These are phyloP conservation scores for Zapus hudsonius DNA, from an alignment of 2,113 vertebrate species.

Conservation along the genomic window DNA sequence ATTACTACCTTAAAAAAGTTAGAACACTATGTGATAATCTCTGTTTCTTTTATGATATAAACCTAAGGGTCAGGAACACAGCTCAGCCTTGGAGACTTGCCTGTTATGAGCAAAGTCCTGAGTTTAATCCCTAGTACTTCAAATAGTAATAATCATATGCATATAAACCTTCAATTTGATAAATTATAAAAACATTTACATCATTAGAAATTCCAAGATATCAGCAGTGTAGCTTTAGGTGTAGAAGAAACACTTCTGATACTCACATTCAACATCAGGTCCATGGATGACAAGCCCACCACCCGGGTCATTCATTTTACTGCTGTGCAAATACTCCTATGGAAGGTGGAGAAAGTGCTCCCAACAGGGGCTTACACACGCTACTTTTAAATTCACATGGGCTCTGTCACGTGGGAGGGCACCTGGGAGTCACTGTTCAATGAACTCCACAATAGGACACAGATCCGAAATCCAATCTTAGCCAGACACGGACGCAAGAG, in stretches of 20 bases:
- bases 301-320: slow-evolving; percentile 78
- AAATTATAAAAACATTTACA: neutral
- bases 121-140: neutral
- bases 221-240: neutral
- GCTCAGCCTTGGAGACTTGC: neutral
- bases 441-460: slow-evolving; percentile 71
- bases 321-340: slow-evolving; percentile 78
- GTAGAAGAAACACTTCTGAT: neutral
- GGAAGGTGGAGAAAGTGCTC: slow-evolving; percentile 75
- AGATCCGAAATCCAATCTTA: slow-evolving; percentile 80
- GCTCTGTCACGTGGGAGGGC: slow-evolving; percentile 81
- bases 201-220: neutral
- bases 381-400: slow-evolving; percentile 84
- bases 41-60: neutral
- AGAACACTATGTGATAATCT: neutral
- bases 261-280: slow-evolving; percentile 66
- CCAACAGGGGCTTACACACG: slow-evolving; percentile 74
- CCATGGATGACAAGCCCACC: slow-evolving; percentile 60
- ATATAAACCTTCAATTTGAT: neutral
- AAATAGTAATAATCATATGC: neutral
- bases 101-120: neutral
- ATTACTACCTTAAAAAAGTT: neutral
- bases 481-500: slow-evolving; percentile 82
- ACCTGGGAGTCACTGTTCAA: slow-evolving; percentile 78
- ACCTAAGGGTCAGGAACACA: neutral